Evolutionary conservation across 2,888 invertebrate genomes (phyloP).

Genomic region (Callinectes sapidus): DNA sequence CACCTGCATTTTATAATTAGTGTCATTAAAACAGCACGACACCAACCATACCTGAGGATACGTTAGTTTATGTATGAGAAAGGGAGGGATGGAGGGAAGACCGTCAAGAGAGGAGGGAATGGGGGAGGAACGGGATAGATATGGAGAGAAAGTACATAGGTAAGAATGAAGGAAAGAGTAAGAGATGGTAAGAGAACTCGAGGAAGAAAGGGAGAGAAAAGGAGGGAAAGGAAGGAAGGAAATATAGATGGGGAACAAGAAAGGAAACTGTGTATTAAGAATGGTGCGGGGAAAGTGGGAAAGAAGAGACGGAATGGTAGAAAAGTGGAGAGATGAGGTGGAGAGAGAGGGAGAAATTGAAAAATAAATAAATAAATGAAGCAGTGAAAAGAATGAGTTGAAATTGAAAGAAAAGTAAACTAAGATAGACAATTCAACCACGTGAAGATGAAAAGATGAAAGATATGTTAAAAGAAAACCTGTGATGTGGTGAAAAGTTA

Average conservation of each 20-base stretch:
- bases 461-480: neutral
- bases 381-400: neutral
- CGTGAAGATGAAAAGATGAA: neutral
- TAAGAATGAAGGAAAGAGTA: neutral
- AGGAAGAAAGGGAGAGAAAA: neutral
- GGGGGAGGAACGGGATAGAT: neutral
- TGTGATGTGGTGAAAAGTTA: neutral
- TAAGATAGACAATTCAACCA: neutral
- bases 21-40: neutral
- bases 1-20: slow-evolving; percentile 33
- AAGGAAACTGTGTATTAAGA: neutral
- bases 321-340: neutral
- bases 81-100: neutral
- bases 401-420: neutral
- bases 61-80: neutral
- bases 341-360: neutral
- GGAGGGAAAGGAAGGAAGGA: neutral
- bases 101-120: neutral
- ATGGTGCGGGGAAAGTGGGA: neutral
- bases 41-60: neutral
- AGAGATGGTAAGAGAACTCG: neutral
- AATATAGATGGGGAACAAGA: neutral
- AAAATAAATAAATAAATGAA: neutral
- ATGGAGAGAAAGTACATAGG: neutral
- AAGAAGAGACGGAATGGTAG: neutral